phyloP scores from a whole-genome alignment of 1,140 invertebrate genomes.

The Vanessa atalanta region DNA sequence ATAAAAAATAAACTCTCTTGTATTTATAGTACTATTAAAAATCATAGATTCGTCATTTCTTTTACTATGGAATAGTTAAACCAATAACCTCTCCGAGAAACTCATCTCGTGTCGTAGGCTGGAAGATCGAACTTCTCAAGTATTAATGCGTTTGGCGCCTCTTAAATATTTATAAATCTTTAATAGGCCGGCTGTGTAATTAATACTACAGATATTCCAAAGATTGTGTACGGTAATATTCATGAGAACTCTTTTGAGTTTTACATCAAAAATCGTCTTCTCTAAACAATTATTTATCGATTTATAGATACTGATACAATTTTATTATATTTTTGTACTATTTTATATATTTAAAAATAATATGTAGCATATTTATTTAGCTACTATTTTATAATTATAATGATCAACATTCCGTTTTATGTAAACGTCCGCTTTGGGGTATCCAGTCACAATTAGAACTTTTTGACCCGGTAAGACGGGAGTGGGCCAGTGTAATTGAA shows the following conservation, averaged over 20 bases:
- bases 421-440: too few relatives aligned
- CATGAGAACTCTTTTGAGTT: slow-evolving; percentile 25
- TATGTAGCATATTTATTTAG: too few relatives aligned
- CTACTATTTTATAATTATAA: too few relatives aligned
- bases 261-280: neutral
- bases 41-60: too few relatives aligned
- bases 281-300: neutral
- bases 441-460: too few relatives aligned
- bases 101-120: neutral
- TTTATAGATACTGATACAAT: neutral
- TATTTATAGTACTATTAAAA: too few relatives aligned
- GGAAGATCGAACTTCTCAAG: slow-evolving; percentile 20
- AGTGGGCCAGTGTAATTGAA: too few relatives aligned
- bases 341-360: too few relatives aligned
- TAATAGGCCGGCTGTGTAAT: slow-evolving; percentile 36
- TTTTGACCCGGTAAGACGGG: too few relatives aligned
- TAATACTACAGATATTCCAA: slow-evolving; percentile 47
- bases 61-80: neutral
- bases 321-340: too few relatives aligned
- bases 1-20: too few relatives aligned
- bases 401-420: too few relatives aligned
- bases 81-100: neutral
- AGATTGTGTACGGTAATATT: slow-evolving; percentile 52
- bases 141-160: slow-evolving; percentile 32
- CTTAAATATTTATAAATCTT: slow-evolving; percentile 36